Conservation (phyloP, 1,140 invertebrate species). For the Lasioglossum albipes region DNA sequence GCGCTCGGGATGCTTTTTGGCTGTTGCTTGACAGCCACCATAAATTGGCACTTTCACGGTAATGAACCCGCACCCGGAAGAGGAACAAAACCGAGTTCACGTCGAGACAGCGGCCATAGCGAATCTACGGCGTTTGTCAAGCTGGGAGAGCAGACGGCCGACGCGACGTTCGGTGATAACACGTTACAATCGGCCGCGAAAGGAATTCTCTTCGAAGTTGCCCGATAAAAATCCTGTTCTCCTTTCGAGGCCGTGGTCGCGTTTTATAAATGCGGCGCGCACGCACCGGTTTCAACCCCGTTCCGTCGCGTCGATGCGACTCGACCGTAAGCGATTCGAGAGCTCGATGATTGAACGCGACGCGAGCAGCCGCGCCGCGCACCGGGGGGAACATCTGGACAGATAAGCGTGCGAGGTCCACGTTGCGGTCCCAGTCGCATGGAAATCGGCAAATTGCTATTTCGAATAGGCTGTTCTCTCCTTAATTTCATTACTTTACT, state of each 20-base stretch:
- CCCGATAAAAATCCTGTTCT: slow-evolving; percentile 30
- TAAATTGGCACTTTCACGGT: slow-evolving; percentile 55
- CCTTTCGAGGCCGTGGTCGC: slow-evolving; percentile 29
- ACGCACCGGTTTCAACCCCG: slow-evolving; percentile 7
- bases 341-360: slow-evolving; percentile 28
- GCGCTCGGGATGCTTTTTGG: slow-evolving; percentile 7
- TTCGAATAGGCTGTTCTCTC: no score
- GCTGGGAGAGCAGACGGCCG: neutral
- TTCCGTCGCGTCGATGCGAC: slow-evolving; percentile 10
- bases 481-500: no score
- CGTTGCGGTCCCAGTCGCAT: no score
- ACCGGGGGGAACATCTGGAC: neutral
- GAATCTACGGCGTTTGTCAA: slow-evolving; percentile 9
- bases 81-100: neutral
- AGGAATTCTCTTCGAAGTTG: neutral
- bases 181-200: slow-evolving; percentile 3
- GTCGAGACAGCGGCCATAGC: neutral
- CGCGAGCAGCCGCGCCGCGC: neutral
- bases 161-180: slow-evolving; percentile 10
- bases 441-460: no score
- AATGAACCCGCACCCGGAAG: slow-evolving; percentile 38
- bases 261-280: slow-evolving; percentile 3
- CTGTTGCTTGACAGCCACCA: neutral
- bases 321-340: slow-evolving; percentile 7
- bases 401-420: neutral